A percentile compares a stretch with the other conserved stretches of the same genome.
Conservation (phyloP, 2,113 vertebrate species). For the Probosciger aterrimus region DNA sequence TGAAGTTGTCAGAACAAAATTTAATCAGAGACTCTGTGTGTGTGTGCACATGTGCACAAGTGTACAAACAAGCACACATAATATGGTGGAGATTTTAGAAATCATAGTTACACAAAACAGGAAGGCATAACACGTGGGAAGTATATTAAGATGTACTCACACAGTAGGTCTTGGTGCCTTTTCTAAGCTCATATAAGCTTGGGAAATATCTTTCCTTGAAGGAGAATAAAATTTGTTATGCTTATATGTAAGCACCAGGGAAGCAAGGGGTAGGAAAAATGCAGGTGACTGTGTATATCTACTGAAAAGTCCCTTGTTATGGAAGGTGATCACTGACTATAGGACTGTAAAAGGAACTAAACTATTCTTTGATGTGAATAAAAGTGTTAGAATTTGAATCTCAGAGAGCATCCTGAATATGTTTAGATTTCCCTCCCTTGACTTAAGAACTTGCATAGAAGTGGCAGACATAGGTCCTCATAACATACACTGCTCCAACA, state of each 20-base stretch:
- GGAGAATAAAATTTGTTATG: neutral
- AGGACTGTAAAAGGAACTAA: neutral
- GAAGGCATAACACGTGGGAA: neutral
- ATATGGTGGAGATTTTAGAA: rapidly evolving
- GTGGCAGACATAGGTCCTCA: neutral
- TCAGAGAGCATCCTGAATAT: neutral
- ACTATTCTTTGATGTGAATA: neutral
- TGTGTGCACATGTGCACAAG: neutral
- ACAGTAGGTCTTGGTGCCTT: neutral
- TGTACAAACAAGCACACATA: neutral
- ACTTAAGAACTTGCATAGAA: neutral
- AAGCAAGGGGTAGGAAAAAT: neutral
- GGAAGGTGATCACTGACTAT: neutral
- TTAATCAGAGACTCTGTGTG: neutral
- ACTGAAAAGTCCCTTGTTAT: neutral
- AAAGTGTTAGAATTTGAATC: neutral
- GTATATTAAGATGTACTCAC: neutral
- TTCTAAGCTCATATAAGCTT: neutral
- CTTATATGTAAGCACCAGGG: neutral
- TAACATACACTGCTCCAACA: neutral
- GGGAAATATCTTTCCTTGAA: neutral
- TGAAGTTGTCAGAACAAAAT: neutral
- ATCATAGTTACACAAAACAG: rapidly evolving
- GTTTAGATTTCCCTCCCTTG: neutral
- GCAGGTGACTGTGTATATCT: neutral